Base-by-base conservation (phyloP, 2,797 vertebrate genomes). In the Heterohyrax brucei region DNA sequence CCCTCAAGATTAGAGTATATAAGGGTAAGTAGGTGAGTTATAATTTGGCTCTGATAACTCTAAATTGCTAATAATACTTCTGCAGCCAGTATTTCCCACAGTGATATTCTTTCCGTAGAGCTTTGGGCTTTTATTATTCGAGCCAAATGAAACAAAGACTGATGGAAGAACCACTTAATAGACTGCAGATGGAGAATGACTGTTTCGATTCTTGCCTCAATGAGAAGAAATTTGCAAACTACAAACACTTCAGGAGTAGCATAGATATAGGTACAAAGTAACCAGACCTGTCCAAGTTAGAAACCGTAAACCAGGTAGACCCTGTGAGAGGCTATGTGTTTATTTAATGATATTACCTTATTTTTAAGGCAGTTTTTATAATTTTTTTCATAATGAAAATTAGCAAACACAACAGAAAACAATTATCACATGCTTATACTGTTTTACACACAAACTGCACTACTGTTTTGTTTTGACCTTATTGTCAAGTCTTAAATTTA, bases 1-100 rank as follows among this genome's bases (percentile, higher is more conserved):
- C n/a, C n/a, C n/a, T n/a, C n/a, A n/a, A n/a, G n/a, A 12, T 3
- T 22, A 59, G 39, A 0, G n/a, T 21, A 10, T 28, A 21, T 39
- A 61, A 61, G 39, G 39, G 28, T 28, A 75, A 8, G 18, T 1
- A 28, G 33, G 1, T 24, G 8, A 24, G 9, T 14, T 44, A 22
- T 48, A 26, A 59, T 4, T 21, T 16, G 46, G 28, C n/a, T n/a
- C 39, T 4, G 2, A 22, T 4, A 16, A 30, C 48, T 16, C 3
- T 7, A 5, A 26, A 78, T 5, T 5, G 19, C 24, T 12, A 24
- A 24, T 3, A 10, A 48, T 59, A 4, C 14, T 70, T n/a, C 0
- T 21, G 48, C 4, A 10, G 1, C 21, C 21, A 56, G 19, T 4
- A 12, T 13, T 48, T 39, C 24, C 44, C 12, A 13, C 8, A 16